These are phyloP conservation scores for Cataglyphis altisquamis DNA, from an alignment of 2,888 invertebrate genomes.

Conservation along the genomic window DNA sequence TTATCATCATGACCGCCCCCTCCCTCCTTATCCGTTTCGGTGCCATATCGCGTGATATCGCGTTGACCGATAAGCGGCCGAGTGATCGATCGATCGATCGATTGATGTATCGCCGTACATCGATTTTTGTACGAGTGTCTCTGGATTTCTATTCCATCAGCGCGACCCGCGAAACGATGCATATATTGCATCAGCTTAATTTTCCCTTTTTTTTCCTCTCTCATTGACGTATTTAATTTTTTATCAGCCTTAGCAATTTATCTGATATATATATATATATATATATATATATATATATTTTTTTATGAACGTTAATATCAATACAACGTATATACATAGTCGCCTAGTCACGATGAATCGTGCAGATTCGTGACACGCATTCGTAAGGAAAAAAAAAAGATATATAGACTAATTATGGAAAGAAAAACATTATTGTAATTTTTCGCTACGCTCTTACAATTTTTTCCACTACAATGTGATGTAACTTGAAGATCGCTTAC, in stretches of 20 bases:
- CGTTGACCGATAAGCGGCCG: constrained; percentile 16
- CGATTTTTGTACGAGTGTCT: neutral
- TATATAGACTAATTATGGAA: neutral
- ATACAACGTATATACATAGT: neutral
- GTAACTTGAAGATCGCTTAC: neutral
- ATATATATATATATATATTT: too few relatives aligned
- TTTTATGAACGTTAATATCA: neutral
- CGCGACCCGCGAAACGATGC: neutral
- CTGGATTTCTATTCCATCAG: constrained; percentile 15
- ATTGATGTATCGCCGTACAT: neutral
- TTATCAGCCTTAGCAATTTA: neutral
- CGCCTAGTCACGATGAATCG: constrained; percentile 7
- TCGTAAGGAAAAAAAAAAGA: neutral
- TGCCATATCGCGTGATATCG: neutral
- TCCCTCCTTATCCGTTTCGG: constrained; percentile 24
- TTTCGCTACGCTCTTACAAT: neutral
- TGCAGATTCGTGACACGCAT: neutral
- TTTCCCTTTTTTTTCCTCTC: neutral
- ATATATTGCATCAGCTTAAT: neutral
- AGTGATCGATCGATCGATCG: constrained; percentile 27
- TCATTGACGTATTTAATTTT: neutral
- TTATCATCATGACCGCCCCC: neutral
- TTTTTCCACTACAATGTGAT: neutral
- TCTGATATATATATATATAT: neutral
- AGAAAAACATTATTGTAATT: neutral